Evolutionary conservation across 2,113 vertebrate genomes (phyloP).

Genomic region (Peucedramus taeniatus): DNA sequence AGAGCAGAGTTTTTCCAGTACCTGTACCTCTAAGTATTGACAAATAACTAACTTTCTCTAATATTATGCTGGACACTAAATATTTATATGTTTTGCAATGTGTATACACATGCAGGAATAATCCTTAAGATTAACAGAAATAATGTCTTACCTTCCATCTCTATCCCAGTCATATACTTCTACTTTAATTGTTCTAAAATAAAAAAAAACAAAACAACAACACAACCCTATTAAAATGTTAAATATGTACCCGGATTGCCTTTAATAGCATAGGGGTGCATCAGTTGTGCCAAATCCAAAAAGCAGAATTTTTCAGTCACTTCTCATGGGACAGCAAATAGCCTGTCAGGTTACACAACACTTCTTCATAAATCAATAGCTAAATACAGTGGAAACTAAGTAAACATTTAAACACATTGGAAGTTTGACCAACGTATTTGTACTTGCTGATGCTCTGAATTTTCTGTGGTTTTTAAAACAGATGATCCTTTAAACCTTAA

Average conservation of each 20-base stretch:
- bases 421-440: not conserved
- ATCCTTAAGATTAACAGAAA: not conserved
- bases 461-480: not conserved
- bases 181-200: constrained; percentile 87
- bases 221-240: not conserved
- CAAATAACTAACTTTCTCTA: not conserved
- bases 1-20: not conserved
- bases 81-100: not conserved
- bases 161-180: constrained; percentile 95
- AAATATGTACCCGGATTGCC: not conserved
- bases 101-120: not conserved
- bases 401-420: not conserved
- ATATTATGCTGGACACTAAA: not conserved
- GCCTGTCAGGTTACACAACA: not conserved
- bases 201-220: not conserved
- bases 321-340: not conserved
- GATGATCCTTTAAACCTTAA: not conserved
- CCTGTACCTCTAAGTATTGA: not conserved
- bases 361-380: not conserved
- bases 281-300: not conserved
- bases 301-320: not conserved
- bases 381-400: not conserved
- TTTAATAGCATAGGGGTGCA: not conserved
- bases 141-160: constrained; percentile 84
- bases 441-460: not conserved